Evolutionary conservation across 2,113 vertebrate species (phyloP).

Genomic region (Ellobius talpinus): DNA sequence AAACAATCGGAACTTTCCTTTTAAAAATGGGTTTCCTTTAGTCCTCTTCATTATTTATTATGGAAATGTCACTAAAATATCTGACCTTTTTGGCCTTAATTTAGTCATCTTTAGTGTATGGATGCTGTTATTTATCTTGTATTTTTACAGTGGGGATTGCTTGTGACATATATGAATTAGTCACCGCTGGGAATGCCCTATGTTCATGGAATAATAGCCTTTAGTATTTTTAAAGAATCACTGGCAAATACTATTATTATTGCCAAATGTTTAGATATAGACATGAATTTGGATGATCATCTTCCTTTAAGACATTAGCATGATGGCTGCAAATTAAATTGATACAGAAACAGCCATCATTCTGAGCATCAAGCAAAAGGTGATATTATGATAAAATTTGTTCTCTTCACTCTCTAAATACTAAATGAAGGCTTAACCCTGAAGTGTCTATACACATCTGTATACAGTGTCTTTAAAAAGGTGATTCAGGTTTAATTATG

Average conservation of each 20-base stretch:
- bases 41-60: neutral
- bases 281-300: neutral
- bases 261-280: neutral
- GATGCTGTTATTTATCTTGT: neutral
- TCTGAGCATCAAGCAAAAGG: neutral
- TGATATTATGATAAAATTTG: neutral
- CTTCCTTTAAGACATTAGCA: neutral
- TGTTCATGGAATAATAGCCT: neutral
- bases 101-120: neutral
- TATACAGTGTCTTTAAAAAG: neutral
- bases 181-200: neutral
- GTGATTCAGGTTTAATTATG: neutral
- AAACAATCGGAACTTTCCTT: neutral
- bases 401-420: neutral
- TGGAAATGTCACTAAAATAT: neutral
- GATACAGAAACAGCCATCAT: neutral
- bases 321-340: neutral
- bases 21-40: neutral
- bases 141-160: neutral
- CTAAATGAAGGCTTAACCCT: neutral
- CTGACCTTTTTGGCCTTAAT: neutral
- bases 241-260: neutral
- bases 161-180: neutral
- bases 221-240: neutral
- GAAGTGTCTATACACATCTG: rapidly evolving